Evolutionary conservation across 2,797 vertebrate genomes (phyloP).

Genomic region (Coreius guichenoti): DNA sequence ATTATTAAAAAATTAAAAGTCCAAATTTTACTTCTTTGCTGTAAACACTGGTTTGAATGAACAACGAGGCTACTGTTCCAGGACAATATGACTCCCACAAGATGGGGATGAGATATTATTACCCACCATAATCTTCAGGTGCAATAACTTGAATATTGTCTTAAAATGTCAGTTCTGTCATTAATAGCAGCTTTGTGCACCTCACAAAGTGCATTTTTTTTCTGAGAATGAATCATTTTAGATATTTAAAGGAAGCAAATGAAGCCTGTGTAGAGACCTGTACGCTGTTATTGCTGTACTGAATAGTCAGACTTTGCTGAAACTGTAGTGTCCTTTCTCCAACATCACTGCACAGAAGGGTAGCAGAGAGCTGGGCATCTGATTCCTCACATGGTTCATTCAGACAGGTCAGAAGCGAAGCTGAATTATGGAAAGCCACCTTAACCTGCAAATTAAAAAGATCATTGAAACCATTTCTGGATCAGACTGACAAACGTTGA

Average conservation of each 20-base stretch:
- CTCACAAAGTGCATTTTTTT: not conserved
- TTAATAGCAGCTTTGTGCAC: not conserved
- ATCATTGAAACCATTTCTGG: not conserved
- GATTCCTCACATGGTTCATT: constrained; percentile 73
- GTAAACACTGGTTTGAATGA: not conserved
- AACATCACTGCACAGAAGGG: constrained; percentile 66
- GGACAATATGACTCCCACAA: not conserved
- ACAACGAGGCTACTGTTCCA: not conserved
- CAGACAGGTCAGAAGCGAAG: constrained; percentile 80
- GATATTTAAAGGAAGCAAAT: not conserved
- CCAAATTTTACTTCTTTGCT: not conserved
- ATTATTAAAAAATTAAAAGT: not conserved
- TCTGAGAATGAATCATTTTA: not conserved
- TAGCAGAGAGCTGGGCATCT: constrained; percentile 69
- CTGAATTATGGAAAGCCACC: constrained; percentile 85
- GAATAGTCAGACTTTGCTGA: constrained; percentile 81
- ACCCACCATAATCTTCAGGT: not conserved
- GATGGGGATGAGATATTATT: not conserved
- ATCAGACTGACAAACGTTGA: not conserved
- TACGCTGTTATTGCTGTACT: constrained; percentile 79
- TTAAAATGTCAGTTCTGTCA: not conserved
- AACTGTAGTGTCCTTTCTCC: constrained; percentile 83
- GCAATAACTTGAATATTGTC: not conserved
- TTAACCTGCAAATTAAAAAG: constrained; percentile 78
- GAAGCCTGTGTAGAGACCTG: constrained; percentile 77